A percentile compares a stretch with the other conserved stretches of the same genome.
Evolutionary conservation across 2,113 vertebrate species (phyloP).

Genomic region (Mormoops blainvillei): DNA sequence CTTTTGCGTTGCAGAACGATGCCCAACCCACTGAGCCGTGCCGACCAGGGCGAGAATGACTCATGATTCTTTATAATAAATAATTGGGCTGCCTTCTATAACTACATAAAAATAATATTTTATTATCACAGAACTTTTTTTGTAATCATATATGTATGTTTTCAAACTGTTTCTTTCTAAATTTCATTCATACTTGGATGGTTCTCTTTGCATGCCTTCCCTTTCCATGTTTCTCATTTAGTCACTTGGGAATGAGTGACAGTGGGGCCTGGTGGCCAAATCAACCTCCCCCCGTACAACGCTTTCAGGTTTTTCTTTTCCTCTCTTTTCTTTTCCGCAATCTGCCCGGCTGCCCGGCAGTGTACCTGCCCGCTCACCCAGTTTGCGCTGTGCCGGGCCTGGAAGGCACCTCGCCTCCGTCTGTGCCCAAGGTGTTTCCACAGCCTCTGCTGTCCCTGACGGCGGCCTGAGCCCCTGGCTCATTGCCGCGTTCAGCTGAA

Average conservation of each 20-base stretch:
- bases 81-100: background rate
- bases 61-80: background rate
- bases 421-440: background rate
- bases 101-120: background rate
- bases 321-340: background rate
- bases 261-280: background rate
- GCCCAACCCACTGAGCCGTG: too few species aligned
- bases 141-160: background rate
- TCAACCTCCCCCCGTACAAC: background rate
- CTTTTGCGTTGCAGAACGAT: too few species aligned
- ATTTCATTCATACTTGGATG: background rate
- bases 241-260: background rate
- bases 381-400: background rate
- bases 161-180: background rate
- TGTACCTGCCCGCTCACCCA: accelerated
- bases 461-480: background rate
- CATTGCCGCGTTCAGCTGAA: background rate
- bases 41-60: too few species aligned
- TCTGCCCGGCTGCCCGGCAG: background rate
- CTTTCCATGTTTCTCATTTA: background rate
- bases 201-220: background rate
- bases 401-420: background rate
- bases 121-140: background rate
- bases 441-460: background rate
- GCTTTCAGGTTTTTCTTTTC: background rate